Conservation (phyloP, 2,113 vertebrate species). For the Tringa solitaria region DNA sequence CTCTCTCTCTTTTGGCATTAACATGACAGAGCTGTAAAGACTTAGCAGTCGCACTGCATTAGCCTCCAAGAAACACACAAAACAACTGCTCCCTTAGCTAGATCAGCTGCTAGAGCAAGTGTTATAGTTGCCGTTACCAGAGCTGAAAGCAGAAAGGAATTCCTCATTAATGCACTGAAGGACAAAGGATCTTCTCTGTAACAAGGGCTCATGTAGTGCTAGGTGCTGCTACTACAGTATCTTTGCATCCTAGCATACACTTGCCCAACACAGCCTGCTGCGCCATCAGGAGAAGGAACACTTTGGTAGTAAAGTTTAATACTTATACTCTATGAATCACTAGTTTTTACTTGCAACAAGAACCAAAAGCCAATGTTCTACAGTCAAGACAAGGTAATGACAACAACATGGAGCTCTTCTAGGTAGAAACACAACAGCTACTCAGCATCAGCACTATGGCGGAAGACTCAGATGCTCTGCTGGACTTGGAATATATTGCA, state of each 20-base stretch:
- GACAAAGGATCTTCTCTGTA: background rate
- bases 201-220: background rate
- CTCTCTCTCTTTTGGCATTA: background rate
- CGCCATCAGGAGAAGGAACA: background rate
- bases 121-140: background rate
- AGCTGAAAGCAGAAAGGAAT: background rate
- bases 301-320: background rate
- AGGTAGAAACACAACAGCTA: background rate
- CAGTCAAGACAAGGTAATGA: background rate
- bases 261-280: background rate
- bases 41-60: background rate
- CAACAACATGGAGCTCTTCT: background rate
- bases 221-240: background rate
- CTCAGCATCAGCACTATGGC: background rate
- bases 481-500: background rate
- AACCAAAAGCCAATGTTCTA: background rate
- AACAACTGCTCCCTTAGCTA: background rate
- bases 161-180: background rate
- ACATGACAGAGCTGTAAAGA: background rate
- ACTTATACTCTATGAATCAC: background rate
- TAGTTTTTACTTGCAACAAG: background rate
- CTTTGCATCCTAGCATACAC: background rate
- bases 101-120: background rate
- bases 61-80: background rate
- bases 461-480: background rate